A percentile compares a stretch with the other conserved stretches of the same genome.
Conservation (phyloP, 2,113 vertebrate species). For the Petaurus breviceps region DNA sequence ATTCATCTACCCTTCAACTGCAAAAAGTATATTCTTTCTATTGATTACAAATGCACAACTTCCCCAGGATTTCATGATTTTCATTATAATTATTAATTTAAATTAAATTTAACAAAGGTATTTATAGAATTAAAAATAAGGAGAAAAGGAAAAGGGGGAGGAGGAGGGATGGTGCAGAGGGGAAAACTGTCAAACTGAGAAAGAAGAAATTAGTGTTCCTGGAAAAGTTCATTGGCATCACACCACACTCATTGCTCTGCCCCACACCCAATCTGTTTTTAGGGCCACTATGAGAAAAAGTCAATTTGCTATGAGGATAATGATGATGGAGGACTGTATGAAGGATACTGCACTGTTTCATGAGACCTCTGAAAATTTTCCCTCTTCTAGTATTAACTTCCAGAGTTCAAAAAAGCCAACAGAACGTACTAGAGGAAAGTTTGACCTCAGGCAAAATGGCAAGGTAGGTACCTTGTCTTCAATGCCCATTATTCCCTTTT, state of each 20-base stretch:
- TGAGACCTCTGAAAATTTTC: neutral
- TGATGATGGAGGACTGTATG: neutral
- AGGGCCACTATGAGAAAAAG: neutral
- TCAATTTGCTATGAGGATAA: neutral
- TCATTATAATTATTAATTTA: neutral
- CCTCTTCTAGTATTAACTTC: neutral
- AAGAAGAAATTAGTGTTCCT: neutral
- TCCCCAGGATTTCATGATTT: neutral
- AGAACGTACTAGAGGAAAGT: neutral
- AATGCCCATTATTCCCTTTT: neutral
- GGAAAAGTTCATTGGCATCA: neutral
- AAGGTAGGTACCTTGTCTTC: neutral
- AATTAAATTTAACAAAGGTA: neutral
- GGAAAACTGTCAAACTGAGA: neutral
- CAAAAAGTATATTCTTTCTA: neutral
- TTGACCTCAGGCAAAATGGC: neutral
- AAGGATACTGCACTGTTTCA: too few species aligned
- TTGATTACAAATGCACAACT: neutral
- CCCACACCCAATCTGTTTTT: neutral
- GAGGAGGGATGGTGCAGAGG: neutral
- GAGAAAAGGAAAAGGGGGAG: neutral
- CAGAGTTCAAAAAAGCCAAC: neutral
- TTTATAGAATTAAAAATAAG: neutral
- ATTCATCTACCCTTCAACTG: neutral
- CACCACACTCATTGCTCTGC: neutral